Conservation (phyloP, 2,113 vertebrate genomes). For the Eretmodus cyanostictus region DNA sequence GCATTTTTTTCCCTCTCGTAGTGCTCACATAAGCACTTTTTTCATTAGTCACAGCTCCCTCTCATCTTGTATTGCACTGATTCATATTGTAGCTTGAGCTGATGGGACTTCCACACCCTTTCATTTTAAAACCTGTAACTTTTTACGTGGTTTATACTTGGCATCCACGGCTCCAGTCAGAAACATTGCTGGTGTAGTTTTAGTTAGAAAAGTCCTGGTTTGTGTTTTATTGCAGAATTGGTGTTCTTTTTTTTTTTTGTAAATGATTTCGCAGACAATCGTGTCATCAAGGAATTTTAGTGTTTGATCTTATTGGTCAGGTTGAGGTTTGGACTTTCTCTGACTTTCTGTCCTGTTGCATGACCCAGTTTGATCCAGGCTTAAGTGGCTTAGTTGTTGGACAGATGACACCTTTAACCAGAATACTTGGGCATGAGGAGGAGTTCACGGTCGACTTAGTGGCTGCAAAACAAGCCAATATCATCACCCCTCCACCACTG, state of each 20-base stretch:
- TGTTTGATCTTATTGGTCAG: neutral
- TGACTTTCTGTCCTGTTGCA: neutral
- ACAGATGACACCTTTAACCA: neutral
- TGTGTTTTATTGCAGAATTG: neutral
- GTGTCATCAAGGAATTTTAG: neutral
- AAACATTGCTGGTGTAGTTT: neutral
- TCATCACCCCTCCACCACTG: neutral
- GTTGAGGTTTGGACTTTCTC: neutral
- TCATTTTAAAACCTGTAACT: neutral
- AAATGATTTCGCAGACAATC: neutral
- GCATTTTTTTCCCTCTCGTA: accelerated
- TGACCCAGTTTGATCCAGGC: neutral
- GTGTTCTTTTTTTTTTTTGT: neutral
- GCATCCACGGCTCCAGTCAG: neutral
- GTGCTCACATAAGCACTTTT: neutral
- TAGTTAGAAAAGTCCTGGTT: neutral
- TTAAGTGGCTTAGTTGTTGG: neutral
- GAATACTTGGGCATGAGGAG: neutral
- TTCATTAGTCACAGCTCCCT: neutral
- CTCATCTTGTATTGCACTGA: neutral
- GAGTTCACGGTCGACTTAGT: neutral
- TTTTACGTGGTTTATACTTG: neutral
- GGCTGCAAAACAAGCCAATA: neutral
- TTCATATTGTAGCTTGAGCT: neutral
- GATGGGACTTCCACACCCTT: neutral